phyloP scores from a whole-genome alignment of 2,888 invertebrate genomes.

The Megalurothrips usitatus region DNA sequence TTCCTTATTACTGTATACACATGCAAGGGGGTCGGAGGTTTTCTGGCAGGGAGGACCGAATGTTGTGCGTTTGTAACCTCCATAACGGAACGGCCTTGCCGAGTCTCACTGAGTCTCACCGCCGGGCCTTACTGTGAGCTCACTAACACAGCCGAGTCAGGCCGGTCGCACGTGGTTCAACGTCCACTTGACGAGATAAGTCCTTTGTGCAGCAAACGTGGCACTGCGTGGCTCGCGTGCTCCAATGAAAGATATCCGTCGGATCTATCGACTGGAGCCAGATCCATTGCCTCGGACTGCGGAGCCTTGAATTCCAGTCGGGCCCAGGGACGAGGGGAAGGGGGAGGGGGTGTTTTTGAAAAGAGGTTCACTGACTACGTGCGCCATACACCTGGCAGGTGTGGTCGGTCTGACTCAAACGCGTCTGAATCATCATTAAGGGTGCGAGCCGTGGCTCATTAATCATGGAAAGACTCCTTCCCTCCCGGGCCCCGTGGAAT shows the following conservation, averaged over 20 bases:
- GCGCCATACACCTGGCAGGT: background rate
- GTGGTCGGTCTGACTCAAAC: background rate
- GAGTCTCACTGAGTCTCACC: no score
- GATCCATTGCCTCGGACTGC: background rate
- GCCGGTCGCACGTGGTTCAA: background rate
- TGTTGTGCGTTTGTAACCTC: no score
- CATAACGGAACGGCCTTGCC: no score
- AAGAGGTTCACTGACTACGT: background rate
- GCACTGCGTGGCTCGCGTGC: background rate
- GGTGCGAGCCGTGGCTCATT: background rate
- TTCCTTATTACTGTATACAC: no score
- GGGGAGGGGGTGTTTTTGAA: background rate
- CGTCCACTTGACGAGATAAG: background rate
- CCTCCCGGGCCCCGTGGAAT: no score
- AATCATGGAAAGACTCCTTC: background rate
- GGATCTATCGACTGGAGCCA: background rate
- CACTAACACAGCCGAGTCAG: no score
- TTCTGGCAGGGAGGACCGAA: no score
- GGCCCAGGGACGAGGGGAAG: background rate
- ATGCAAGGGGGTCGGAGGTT: no score
- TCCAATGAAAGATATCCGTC: background rate
- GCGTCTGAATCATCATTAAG: background rate
- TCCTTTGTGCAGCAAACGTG: background rate
- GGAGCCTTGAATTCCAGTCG: background rate
- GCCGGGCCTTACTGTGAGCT: no score